phyloP scores from a whole-genome alignment of 2,888 invertebrate genomes.

The Griposia aprilina region DNA sequence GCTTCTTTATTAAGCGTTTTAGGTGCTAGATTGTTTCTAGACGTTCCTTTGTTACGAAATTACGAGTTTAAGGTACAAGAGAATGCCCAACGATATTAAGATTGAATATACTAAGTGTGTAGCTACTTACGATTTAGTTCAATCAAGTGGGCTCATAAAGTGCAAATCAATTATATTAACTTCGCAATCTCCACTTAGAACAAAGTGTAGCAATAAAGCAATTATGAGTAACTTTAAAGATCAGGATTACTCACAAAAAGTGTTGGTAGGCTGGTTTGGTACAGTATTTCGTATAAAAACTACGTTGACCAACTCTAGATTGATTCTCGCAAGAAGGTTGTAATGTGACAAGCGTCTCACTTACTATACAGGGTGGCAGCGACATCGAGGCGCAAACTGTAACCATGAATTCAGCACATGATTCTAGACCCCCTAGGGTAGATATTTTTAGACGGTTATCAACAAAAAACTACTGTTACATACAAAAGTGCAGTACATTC shows the following conservation, averaged over 20 bases:
- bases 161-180: constrained; percentile 54
- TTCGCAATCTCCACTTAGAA: constrained; percentile 44
- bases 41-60: background rate
- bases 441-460: no score
- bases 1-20: background rate
- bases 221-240: constrained; percentile 45
- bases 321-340: constrained; percentile 53
- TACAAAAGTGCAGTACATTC: no score
- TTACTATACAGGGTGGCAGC: background rate
- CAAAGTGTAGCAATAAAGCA: constrained; percentile 44
- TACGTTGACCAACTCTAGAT: constrained; percentile 50
- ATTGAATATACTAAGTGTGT: background rate
- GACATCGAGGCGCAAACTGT: no score
- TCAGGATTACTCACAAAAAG: constrained; percentile 49
- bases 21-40: background rate
- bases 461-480: no score
- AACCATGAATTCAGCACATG: no score
- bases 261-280: constrained; percentile 5
- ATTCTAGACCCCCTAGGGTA: no score
- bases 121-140: constrained; percentile 24
- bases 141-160: constrained; percentile 36
- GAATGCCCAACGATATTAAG: background rate
- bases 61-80: background rate
- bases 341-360: constrained; percentile 9
- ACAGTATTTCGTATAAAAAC: constrained; percentile 52